Evolutionary conservation across 1,140 invertebrate genomes (phyloP), one percentile per base, ranked within the genome.

Genomic region (Calosoma granatense): DNA sequence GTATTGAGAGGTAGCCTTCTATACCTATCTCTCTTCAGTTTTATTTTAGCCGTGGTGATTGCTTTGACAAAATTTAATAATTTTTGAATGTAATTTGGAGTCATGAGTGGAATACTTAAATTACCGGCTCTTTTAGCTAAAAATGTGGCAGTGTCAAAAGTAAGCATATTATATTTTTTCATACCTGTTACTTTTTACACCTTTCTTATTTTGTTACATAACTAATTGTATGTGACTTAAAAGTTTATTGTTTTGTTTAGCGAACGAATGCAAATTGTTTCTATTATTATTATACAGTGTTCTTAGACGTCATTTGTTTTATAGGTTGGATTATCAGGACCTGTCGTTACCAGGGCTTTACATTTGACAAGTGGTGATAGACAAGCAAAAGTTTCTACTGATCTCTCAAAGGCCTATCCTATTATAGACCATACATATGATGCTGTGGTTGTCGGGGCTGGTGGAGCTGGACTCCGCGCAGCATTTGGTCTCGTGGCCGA

Each of bases 401-500:
- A 36, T 30, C 55, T 14, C 14, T 62, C 61, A 15, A 56, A 54
- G n/a, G 54, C 51, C 20, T 92, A 94, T 66, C 83, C 86, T 20
- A 77, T 94, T 14, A 74, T 90, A 23, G 92, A 95, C 70, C 93
- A 97, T 68, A 84, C 81, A 1, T 96, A 86, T 67, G 93, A 97
- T 83, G 93, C 91, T 0, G 85, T 96, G 51, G 91, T 97, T 11
- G 88, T 97, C 58, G 94, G 93, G 26, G 93, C 92, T 39, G 93
- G 94, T 47, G 94, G 94, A 19, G 92, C 93, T 15, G 94, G 94
- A 47, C 76, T 96, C 1, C 76, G 93, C 51, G 91, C 92, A 17
- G 92, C 92, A 1, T 92, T 94, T 73, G 91, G 91, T 54, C 75
- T 96, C n/a, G 90, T 91, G 2, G 84, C 88, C 59, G 84, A 90